Percentiles rank a stretch among this genome's conserved stretches.
phyloP scores from a whole-genome alignment of 2,888 invertebrate species.

The Melinaea marsaeus region DNA sequence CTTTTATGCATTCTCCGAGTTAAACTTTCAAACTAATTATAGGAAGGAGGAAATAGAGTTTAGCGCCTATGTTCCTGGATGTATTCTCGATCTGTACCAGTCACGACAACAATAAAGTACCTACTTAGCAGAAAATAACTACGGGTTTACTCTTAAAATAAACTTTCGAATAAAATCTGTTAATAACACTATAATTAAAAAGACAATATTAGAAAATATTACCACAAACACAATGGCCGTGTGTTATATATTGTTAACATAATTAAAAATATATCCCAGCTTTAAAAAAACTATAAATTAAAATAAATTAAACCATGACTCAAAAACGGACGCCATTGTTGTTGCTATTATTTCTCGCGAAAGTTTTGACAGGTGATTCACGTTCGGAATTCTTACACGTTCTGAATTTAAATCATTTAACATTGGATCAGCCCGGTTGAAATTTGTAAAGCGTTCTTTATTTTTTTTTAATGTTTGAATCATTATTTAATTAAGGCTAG shows the following conservation, averaged over 20 bases:
- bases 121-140: too few species aligned
- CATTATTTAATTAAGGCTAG: too few species aligned
- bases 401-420: neutral
- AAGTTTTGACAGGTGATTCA: constrained; percentile 69
- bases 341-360: constrained; percentile 50
- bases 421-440: neutral
- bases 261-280: constrained; percentile 7
- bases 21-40: too few species aligned
- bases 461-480: too few species aligned
- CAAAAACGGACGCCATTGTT: constrained; percentile 39
- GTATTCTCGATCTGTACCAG: too few species aligned
- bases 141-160: too few species aligned
- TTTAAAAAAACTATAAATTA: constrained; percentile 8
- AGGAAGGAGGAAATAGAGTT: too few species aligned
- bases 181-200: neutral
- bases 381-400: constrained; percentile 39
- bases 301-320: constrained; percentile 21
- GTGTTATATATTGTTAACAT: neutral
- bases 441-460: too few species aligned
- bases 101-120: too few species aligned
- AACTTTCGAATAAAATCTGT: too few species aligned
- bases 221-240: neutral
- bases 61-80: too few species aligned
- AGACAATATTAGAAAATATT: constrained; percentile 3
- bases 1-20: too few species aligned